Base-by-base conservation (phyloP, 2,888 invertebrate genomes). In the Andrena fulva region DNA sequence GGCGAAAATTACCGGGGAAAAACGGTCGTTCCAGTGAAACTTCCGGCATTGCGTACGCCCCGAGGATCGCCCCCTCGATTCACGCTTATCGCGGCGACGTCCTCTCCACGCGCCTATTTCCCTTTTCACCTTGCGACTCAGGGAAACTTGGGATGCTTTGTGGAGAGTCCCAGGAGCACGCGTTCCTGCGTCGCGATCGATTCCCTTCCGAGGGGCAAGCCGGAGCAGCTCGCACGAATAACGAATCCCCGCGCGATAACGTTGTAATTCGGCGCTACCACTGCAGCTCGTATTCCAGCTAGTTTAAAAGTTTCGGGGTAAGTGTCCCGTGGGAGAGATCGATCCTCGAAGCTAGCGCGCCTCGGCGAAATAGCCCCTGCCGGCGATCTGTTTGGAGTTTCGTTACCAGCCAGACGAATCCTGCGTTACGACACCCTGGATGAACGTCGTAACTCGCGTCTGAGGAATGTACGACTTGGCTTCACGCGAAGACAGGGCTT, bases 271-370 rank as follows among this genome's bases (percentile, higher is more conserved):
- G 29, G 42, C 63, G 69, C 68, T 64, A 48, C 35, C 35, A 42
- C 59, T 35, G 52, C 73, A 48, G 33, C 35, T 42, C 20, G 56
- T 35, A 63, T 63, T 42, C 31, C 8, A 29, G 42, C 29, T 54
- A 35, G 50, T 80, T 67, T 70, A 70, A 80, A 79, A 74, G 69
- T 74, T 60, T n/a, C 31, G 27, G 50, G 31, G 35, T 12, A 66
- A 52, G 16, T 33, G 64, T 74, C 82, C 29, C 56, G 0, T 7
- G 72, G 60, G 72, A n/a, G 12, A 33, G 59, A 72, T 75, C 67
- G 16, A 67, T 80, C 69, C 12, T n/a, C 5, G 29, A 16, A 64
- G 48, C 62, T n/a, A 68, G 50, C 24, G 33, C 54, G 12, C 31
- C 54, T 33, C 50, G 48, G 50, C 5, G 24, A 33, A 68, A 60